These are phyloP conservation scores for Acanthopagrus latus DNA, from an alignment of 2,797 vertebrate species.

Conservation along the genomic window DNA sequence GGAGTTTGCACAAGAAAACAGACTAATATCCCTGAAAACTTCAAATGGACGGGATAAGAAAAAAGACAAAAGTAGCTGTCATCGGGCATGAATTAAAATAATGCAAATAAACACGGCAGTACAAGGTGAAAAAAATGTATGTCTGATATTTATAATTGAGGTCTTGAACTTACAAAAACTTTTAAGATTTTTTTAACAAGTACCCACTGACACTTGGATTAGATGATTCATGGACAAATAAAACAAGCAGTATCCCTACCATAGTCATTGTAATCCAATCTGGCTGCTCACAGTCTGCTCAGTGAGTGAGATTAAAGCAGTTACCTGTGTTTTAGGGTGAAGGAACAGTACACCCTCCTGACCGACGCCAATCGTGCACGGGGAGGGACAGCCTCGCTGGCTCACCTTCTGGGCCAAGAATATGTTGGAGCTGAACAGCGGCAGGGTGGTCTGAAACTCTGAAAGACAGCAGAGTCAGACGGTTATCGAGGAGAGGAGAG, in stretches of 20 bases:
- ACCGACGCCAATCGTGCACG: constrained; percentile 87
- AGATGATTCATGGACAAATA: too few relatives aligned
- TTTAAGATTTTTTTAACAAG: too few relatives aligned
- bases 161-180: too few relatives aligned
- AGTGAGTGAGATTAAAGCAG: background rate
- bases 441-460: constrained; percentile 84
- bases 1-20: background rate
- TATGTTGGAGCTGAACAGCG: constrained; percentile 88
- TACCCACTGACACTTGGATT: background rate
- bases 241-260: background rate
- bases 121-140: too few relatives aligned
- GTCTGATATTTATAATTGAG: too few relatives aligned
- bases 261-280: background rate
- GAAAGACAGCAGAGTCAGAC: constrained; percentile 30
- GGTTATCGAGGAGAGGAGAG: background rate
- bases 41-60: too few relatives aligned
- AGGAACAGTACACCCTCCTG: constrained; percentile 84
- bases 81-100: background rate
- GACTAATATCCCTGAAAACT: background rate
- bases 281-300: background rate
- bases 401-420: constrained; percentile 88
- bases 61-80: background rate
- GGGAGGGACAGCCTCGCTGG: constrained; percentile 72
- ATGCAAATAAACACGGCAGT: background rate
- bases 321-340: constrained; percentile 87